Base-by-base conservation (phyloP, 2,888 invertebrate species). In the Clepsis dumicolana region DNA sequence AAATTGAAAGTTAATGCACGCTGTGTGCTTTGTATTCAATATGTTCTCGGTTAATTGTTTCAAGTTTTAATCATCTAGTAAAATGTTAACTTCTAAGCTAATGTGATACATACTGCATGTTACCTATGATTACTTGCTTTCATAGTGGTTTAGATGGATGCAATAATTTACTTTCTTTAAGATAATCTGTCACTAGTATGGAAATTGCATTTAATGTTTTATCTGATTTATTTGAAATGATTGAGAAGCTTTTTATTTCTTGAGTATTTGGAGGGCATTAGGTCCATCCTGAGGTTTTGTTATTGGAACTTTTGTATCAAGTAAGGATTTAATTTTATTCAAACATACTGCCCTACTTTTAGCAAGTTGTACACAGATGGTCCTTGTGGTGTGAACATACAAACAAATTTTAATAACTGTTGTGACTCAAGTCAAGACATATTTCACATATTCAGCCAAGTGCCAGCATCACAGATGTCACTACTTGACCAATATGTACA, bases 121-220 rank as follows among this genome's bases (percentile, higher is more conserved):
- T 68, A 68, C 67, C 57, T 57, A 63, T 61, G 57, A 32, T 57
- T 48, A 41, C 50, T 57, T 63, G 63, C 57, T 68, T 63, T 68
- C 62, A 57, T 64, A 68, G 68, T 64, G 48, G 18, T 64, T 44
- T 68, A 64, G 59, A 66, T 66, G 61, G 25, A 64, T 64, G 64
- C 68, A 64, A 64, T 57, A n/a, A 57, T 50, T 62, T 57, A 67
- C 24, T 57, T 29, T 63, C 63, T 41, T 8, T 67, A 57, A 63
- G 56, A 63, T 67, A 56, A 56, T 48, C 29, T 62, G 38, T 52
- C 44, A 52, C 50, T 59, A 59, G 41, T 68, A 64, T 68, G 32
- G 25, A 64, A 64, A 64, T 68, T 68, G 68, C 68, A 68, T 68
- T 68, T 68, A 68, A 18, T 64, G 21, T 57, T 68, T 56, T 59